Evolutionary conservation across 2,888 invertebrate genomes (phyloP).

Genomic region (Neoascia interrupta): DNA sequence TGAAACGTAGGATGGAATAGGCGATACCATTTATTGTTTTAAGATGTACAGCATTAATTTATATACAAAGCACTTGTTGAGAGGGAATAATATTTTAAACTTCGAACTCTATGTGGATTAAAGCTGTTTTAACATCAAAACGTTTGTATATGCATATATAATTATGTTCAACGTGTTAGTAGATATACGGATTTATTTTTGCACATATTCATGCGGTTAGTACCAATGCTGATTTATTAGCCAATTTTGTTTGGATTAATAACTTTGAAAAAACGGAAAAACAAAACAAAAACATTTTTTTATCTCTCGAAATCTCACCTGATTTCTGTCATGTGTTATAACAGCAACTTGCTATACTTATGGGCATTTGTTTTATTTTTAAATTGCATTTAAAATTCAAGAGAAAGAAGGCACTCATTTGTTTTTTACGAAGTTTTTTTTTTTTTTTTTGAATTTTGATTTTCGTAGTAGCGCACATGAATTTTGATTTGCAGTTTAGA

Average conservation of each 20-base stretch:
- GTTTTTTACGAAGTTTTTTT: conserved; percentile 14
- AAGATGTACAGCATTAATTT: too few species aligned
- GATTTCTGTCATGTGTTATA: conserved; percentile 73
- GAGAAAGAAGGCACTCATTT: too few species aligned
- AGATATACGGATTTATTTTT: too few species aligned
- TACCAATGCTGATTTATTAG: conserved; percentile 45
- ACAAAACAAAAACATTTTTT: conserved; percentile 40
- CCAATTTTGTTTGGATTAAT: conserved; percentile 42
- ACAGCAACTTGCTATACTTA: conserved; percentile 73
- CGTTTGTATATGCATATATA: too few species aligned
- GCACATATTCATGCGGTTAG: conserved; percentile 59
- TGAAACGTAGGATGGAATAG: too few species aligned
- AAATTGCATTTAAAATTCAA: conserved; percentile 56
- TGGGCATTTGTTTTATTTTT: conserved; percentile 68
- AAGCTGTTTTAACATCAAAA: too few species aligned
- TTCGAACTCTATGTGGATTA: too few species aligned
- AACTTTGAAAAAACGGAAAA: conserved; percentile 9
- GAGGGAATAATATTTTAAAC: too few species aligned
- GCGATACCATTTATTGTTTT: too few species aligned
- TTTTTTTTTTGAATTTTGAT: conserved; percentile 17
- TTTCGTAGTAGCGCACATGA: conserved; percentile 46
- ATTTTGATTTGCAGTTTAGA: conserved; percentile 43
- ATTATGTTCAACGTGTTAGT: too few species aligned
- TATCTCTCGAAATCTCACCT: conserved; percentile 71
- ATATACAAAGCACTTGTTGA: too few species aligned